Evolutionary conservation across 2,888 invertebrate species (phyloP), one percentile per base, ranked within the genome.

Genomic region (Pollenia labialis): DNA sequence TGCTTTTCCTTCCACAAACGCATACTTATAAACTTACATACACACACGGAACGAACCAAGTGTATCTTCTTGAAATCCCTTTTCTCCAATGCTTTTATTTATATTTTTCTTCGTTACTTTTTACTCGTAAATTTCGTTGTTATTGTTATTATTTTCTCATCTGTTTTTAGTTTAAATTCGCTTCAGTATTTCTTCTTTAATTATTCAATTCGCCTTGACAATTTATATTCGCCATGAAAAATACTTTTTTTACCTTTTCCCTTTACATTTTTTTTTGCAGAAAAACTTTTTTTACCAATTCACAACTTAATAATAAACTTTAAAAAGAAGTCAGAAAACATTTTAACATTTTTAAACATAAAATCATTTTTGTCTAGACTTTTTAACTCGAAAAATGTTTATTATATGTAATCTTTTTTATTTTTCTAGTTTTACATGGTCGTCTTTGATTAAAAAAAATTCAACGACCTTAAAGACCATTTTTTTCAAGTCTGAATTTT

Each of bases 81-180:
- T 75, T 52, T 18, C 74, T 54, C 69, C 58, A 52, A 50, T 74
- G 81, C 40, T 84, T 84, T 80, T 85, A 85, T 85, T 85, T 85
- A 85, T 75, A 85, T 80, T 85, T 85, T 85, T 68, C 84, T 72
- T 72, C 44, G 50, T 60, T 81, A 40, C 52, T 71, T 77, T 81
- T 76, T 81, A 71, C 11, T 71, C 32, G 3, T 66, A 44, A 71
- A 32, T 60, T 85, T 85, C 84, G 81, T 85, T 85, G 85, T 85
- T 85, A 81, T 85, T 85, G 82, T 86, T 85, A 81, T 85, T 85
- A 81, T 86, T 83, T 86, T 83, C 79, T 83, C 83, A 83, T 86
- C 60, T 86, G 81, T 81, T 85, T 76, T 75, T 40, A 58, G 79
- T n/a, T 18, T 66, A 18, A 81, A 72, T 87, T 87, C 77, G 84